A percentile compares a stretch with the other conserved stretches of the same genome.
Conservation (phyloP, 2,888 invertebrate species). For the Aporophyla nigra region DNA sequence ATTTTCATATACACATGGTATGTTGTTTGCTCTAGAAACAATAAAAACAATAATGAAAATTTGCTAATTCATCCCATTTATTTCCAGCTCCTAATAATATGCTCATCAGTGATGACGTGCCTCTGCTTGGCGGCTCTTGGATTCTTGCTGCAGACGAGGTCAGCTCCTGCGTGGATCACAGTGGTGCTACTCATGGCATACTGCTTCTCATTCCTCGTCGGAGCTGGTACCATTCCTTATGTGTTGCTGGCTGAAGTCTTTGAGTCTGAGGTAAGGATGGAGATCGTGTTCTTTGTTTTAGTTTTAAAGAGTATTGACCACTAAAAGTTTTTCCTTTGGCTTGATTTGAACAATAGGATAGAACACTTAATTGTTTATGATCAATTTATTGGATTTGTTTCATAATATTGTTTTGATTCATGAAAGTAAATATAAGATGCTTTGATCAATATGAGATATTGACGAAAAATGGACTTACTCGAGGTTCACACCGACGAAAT, state of each 20-base stretch:
- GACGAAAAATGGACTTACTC: too few species aligned
- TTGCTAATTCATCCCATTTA: not conserved
- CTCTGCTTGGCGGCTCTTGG: conserved; percentile 78
- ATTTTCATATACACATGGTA: too few species aligned
- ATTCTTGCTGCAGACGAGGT: conserved; percentile 76
- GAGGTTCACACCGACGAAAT: too few species aligned
- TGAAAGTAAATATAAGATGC: not conserved
- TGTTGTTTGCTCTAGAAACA: too few species aligned
- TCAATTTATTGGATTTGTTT: not conserved
- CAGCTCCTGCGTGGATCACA: conserved; percentile 82
- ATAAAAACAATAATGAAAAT: not conserved
- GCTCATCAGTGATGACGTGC: conserved; percentile 77
- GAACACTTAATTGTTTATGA: not conserved
- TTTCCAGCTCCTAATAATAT: conserved; percentile 81
- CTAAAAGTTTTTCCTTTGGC: not conserved
- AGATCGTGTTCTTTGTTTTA: not conserved
- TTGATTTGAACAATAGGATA: not conserved
- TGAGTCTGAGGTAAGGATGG: conserved; percentile 76
- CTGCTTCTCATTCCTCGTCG: conserved; percentile 84
- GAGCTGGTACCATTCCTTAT: conserved; percentile 83
- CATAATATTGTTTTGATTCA: not conserved
- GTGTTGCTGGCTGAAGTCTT: conserved; percentile 81
- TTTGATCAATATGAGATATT: too few species aligned
- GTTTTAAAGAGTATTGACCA: not conserved
- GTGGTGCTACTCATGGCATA: conserved; percentile 82